Base-by-base conservation (phyloP, 2,888 invertebrate species). In the Hydropsyche betteni region DNA sequence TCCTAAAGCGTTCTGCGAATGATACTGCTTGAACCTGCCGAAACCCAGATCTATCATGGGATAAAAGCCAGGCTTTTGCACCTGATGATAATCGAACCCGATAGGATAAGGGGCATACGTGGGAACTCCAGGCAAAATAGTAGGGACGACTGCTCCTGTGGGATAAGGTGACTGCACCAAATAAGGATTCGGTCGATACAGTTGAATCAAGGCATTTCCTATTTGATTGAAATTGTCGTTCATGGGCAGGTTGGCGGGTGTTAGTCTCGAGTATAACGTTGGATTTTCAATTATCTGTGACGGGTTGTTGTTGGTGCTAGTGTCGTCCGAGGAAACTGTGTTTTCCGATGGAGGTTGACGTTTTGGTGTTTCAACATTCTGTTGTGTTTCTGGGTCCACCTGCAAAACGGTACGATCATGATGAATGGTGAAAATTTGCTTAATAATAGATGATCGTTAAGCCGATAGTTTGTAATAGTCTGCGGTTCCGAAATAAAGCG, bases 21-120 rank as follows among this genome's bases (percentile, higher is more conserved):
- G 75, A 50, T 75, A 75, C 50, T 83, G 82, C 3, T 14, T 61
- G 24, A 33, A 36, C 4, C 14, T n/a, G 10, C 53, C 70, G 5
- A 53, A 36, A 51, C 52, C 14, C n/a, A 53, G 53, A 70, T 34
- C 34, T n/a, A 50, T 69, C 51, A 51, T 8, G 10, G 70, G 69
- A 36, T 36, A 64, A 64, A 64, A 36, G 12, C 10, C 44, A 8
- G 8, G 38, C 14, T 44, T 51, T 51, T 33, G 69, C 14, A 33
- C n/a, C 50, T n/a, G 69, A 50, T 64, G 24, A 24, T 24, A 24
- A 24, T 24, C 24, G 24, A 24, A 2, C 24, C 24, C 24, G 24
- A 64, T 5, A 12, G 64, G 69, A 24, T 69, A 69, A 4, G 14
- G 14, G 34, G 5, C 12, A 16, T 14, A 44, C 7, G 6, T 44